Evolutionary conservation across 2,888 invertebrate species (phyloP), one percentile per base, ranked within the genome.

Genomic region (Andrena camellia): DNA sequence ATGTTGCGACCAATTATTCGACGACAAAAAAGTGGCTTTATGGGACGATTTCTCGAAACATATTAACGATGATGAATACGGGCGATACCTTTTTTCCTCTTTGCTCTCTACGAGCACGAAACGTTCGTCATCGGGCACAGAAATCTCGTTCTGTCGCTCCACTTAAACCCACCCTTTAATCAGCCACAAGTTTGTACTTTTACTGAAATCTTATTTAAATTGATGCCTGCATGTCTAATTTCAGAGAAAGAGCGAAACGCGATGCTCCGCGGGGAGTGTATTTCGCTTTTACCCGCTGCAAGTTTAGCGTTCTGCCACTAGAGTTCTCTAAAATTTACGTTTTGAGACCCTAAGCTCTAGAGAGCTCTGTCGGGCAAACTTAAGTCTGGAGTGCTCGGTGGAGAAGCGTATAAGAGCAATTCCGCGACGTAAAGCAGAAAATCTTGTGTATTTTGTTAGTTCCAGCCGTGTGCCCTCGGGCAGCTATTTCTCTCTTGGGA

Each of bases 401-500:
- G 81, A 81, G 81, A 81, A 81, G 72, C 81, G 81, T 66, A 68
- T 57, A 59, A 81, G 81, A 81, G 81, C 81, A 72, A 81, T 81
- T 81, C 50, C 81, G 63, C 81, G 81, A 81, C 81, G 81, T 81
- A 81, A 81, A 81, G 81, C 81, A 81, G 81, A 81, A 81, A 81
- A 81, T 81, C 81, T 80, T 81, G 81, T 81, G 81, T 81, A 81
- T 81, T 81, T 81, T 80, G 81, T 73, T 81, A 67, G 62, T 72
- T 81, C 59, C 66, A 81, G 81, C 67, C 81, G 42, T 72, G 72
- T 72, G 72, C 73, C 81, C 67, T 81, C 67, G 63, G 73, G 62
- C 48, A 67, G 42, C 62, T 60, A 70, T 48, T 70, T 26, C 31
- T 70, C 60, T 17, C 10, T 67, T 35, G 23, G 33, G 33, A 29